These are phyloP conservation scores for Brachyrhaphis roseni DNA, from an alignment of 2,797 vertebrate species.

Conservation along the genomic window DNA sequence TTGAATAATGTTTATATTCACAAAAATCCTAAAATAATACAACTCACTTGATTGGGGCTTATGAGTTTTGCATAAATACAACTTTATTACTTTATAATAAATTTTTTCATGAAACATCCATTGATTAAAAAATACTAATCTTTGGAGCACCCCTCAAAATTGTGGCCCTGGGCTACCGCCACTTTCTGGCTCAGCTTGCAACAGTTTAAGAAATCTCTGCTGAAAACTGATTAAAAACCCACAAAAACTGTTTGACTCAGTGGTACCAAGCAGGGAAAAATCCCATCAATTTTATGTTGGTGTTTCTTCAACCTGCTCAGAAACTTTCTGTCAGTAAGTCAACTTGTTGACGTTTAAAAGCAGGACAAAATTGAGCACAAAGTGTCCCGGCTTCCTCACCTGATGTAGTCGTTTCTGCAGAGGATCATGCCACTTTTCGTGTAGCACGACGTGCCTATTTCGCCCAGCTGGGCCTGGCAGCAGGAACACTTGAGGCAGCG, in stretches of 20 bases:
- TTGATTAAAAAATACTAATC: too few relatives aligned
- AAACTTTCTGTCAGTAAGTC: not conserved
- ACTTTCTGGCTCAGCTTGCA: not conserved
- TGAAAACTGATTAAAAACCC: not conserved
- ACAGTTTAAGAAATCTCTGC: not conserved
- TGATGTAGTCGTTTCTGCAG: constrained; percentile 99
- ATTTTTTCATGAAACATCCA: too few relatives aligned
- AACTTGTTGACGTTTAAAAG: not conserved
- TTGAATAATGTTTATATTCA: too few relatives aligned
- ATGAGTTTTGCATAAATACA: too few relatives aligned
- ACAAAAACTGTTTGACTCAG: not conserved
- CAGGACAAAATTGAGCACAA: not conserved
- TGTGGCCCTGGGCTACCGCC: too few relatives aligned
- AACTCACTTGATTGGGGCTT: too few relatives aligned
- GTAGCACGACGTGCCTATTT: constrained; percentile 98
- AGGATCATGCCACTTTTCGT: constrained; percentile 99
- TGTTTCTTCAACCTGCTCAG: not conserved
- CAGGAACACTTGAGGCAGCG: constrained; percentile 99
- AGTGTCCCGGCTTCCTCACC: constrained; percentile 78
- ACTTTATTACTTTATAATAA: too few relatives aligned
- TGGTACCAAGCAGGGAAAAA: not conserved
- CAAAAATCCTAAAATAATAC: too few relatives aligned
- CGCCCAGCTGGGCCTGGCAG: constrained; percentile 98
- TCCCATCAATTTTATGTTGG: not conserved
- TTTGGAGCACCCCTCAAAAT: too few relatives aligned